Conservation (phyloP, 2,113 vertebrate species). For the Solenodon paradoxus region DNA sequence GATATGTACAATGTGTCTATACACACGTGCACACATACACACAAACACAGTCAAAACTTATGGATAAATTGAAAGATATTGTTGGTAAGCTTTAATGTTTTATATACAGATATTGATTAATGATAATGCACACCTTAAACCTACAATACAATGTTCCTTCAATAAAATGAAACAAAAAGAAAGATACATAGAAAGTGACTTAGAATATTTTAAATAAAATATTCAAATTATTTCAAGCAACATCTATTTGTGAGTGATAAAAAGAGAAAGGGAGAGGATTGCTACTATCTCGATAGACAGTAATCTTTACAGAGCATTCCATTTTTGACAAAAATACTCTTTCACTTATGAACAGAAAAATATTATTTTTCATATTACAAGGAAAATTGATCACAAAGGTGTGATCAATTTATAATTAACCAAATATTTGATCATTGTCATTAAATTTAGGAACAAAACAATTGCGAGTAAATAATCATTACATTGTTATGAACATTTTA, state of each 20-base stretch:
- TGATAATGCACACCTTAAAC: too few species aligned
- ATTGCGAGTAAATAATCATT: neutral
- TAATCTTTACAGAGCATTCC: neutral
- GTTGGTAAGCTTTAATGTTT: too few species aligned
- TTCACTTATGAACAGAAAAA: neutral
- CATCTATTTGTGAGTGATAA: neutral
- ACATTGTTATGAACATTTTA: neutral
- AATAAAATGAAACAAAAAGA: too few species aligned
- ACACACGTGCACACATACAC: neutral
- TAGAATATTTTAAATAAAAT: too few species aligned
- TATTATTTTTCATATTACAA: neutral
- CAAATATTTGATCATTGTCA: neutral
- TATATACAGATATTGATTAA: too few species aligned
- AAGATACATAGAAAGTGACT: neutral
- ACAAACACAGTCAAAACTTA: neutral
- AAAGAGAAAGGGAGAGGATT: neutral
- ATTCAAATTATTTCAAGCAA: neutral
- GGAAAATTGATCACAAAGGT: neutral
- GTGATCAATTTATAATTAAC: neutral
- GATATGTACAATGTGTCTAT: neutral
- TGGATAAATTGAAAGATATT: neutral
- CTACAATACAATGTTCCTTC: too few species aligned
- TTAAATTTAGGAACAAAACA: neutral
- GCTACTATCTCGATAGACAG: neutral
- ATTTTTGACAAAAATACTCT: neutral